Conservation (phyloP, 2,113 vertebrate species). For the Neoarius graeffei region DNA sequence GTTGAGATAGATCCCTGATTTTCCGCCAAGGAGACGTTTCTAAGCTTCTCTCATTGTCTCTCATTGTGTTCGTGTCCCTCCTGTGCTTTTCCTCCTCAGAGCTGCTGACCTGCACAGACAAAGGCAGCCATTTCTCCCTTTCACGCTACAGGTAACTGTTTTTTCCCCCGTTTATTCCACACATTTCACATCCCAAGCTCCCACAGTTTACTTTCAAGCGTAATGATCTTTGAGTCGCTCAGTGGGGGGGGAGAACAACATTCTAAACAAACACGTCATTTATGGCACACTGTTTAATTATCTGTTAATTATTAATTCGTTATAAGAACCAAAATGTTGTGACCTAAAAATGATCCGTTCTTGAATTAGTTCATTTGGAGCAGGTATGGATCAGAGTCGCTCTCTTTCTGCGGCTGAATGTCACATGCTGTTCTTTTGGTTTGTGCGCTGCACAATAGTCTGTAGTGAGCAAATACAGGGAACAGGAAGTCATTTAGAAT, state of each 20-base stretch:
- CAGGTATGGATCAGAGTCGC: not conserved
- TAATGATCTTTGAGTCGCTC: not conserved
- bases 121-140: constrained; percentile 73
- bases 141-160: constrained; percentile 78
- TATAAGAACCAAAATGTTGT: not conserved
- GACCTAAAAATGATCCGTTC: not conserved
- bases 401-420: too few species aligned
- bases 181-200: not conserved
- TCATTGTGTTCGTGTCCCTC: constrained; percentile 47
- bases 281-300: too few species aligned
- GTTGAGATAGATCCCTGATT: constrained; percentile 21
- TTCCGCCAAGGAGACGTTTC: constrained; percentile 46
- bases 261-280: not conserved
- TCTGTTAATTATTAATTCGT: not conserved
- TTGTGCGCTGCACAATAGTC: too few species aligned
- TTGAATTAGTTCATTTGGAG: not conserved
- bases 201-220: not conserved
- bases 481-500: not conserved
- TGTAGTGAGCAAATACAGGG: not conserved
- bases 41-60: constrained; percentile 19
- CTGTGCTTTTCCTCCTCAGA: constrained; percentile 67
- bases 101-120: constrained; percentile 83
- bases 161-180: not conserved
- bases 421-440: too few species aligned
- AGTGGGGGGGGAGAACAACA: not conserved